Evolutionary conservation across 2,797 vertebrate species (phyloP).

Genomic region (Galagoides demidoff): DNA sequence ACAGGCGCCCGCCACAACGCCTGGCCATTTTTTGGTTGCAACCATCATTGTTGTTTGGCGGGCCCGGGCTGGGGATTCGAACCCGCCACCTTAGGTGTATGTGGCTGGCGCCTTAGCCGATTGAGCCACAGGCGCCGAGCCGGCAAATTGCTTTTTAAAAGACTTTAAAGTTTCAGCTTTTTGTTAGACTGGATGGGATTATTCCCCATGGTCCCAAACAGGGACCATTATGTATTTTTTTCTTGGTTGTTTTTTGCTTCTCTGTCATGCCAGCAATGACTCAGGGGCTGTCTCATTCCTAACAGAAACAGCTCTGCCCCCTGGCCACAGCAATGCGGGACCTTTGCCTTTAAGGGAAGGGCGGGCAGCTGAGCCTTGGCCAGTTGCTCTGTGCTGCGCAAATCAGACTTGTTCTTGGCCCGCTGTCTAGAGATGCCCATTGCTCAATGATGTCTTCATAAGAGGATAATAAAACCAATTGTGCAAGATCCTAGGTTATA

Average conservation of each 20-base stretch:
- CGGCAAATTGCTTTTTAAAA: neutral
- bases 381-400: neutral
- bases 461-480: neutral
- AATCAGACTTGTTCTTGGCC: neutral
- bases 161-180: neutral
- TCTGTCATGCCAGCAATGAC: neutral
- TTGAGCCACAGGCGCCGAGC: too few species aligned
- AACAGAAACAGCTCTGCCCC: neutral
- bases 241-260: neutral
- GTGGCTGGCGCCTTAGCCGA: too few species aligned
- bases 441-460: accelerated
- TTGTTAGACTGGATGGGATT: neutral
- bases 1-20: too few species aligned
- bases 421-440: neutral
- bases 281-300: neutral
- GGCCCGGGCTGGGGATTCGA: too few species aligned
- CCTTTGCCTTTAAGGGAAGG: neutral
- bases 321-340: accelerated
- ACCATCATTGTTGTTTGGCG: too few species aligned
- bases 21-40: too few species aligned
- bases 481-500: neutral
- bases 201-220: neutral
- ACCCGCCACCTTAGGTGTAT: too few species aligned
- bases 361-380: neutral
- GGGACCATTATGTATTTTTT: neutral